Evolutionary conservation across 1,140 invertebrate genomes (phyloP).

Genomic region (Limonius californicus): DNA sequence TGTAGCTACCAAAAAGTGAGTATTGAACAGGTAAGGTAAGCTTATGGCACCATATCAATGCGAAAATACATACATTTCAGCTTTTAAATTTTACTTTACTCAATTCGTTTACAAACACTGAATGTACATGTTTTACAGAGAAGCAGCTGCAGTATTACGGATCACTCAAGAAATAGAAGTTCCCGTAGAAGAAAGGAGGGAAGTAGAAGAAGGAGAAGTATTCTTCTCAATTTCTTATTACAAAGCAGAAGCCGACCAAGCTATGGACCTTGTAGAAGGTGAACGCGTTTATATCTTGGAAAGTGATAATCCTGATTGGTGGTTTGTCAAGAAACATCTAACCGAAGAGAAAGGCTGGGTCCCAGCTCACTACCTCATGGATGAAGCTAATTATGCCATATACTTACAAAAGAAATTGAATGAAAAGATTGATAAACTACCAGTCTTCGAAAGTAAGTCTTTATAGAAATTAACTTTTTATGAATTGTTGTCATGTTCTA

Average conservation of each 20-base stretch:
- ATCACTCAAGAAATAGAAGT: conserved; percentile 56
- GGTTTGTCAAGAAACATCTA: conserved; percentile 86
- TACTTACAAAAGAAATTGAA: conserved; percentile 84
- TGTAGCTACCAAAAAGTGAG: neutral
- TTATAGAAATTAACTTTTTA: neutral
- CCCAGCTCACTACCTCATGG: conserved; percentile 82
- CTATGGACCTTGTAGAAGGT: conserved; percentile 84
- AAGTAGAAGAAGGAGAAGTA: conserved; percentile 68
- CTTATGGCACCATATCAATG: too few relatives aligned
- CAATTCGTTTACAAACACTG: too few relatives aligned
- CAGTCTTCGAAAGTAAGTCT: conserved; percentile 85
- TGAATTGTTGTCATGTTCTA: too few relatives aligned
- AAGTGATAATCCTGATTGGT: conserved; percentile 78
- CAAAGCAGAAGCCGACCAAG: conserved; percentile 81
- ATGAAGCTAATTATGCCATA: conserved; percentile 72
- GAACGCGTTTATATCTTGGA: conserved; percentile 84
- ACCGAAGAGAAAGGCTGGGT: conserved; percentile 91
- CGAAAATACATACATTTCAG: neutral
- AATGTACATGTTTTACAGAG: too few relatives aligned
- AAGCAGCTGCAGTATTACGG: conserved; percentile 57
- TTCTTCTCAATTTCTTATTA: conserved; percentile 83
- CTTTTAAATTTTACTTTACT: too few relatives aligned
- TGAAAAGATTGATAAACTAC: conserved; percentile 87
- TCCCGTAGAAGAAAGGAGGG: conserved; percentile 50
- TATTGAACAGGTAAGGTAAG: neutral